phyloP scores from a whole-genome alignment of 2,888 invertebrate species.

The Empis livida region DNA sequence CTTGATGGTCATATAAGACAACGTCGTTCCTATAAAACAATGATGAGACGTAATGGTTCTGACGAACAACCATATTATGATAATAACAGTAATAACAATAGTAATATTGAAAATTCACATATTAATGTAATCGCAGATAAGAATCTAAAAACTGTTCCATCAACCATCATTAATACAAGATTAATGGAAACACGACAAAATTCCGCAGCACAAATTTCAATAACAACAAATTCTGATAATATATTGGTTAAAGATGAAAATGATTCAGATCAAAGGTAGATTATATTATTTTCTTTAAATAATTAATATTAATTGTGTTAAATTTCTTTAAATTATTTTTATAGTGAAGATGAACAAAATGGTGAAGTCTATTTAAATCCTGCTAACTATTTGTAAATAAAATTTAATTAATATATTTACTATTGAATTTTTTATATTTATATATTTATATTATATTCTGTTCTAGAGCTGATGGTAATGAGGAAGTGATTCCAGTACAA shows the following conservation, averaged over 20 bases:
- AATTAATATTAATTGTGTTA: too few relatives aligned
- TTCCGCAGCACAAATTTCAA: background rate
- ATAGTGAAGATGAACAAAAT: slow-evolving; percentile 7
- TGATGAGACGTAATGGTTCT: slow-evolving; percentile 14
- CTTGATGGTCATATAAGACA: slow-evolving; percentile 33
- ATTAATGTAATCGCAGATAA: background rate
- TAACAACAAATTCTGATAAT: background rate
- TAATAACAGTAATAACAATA: too few relatives aligned
- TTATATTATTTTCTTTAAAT: too few relatives aligned
- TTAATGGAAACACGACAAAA: too few relatives aligned
- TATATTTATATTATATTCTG: background rate
- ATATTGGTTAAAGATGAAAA: background rate
- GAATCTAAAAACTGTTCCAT: background rate
- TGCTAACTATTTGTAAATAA: slow-evolving; percentile 6
- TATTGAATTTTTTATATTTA: too few relatives aligned
- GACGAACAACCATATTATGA: background rate
- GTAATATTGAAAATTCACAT: background rate
- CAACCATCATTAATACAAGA: too few relatives aligned
- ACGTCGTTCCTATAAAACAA: slow-evolving; percentile 30
- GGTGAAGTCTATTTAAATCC: slow-evolving; percentile 5
- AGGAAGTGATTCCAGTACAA: background rate
- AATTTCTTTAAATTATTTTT: background rate
- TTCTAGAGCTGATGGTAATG: slow-evolving; percentile 9
- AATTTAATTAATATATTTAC: background rate
- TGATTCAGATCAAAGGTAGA: background rate